phyloP scores from a whole-genome alignment of 2,113 vertebrate genomes.

The Aspidoscelis tigris region DNA sequence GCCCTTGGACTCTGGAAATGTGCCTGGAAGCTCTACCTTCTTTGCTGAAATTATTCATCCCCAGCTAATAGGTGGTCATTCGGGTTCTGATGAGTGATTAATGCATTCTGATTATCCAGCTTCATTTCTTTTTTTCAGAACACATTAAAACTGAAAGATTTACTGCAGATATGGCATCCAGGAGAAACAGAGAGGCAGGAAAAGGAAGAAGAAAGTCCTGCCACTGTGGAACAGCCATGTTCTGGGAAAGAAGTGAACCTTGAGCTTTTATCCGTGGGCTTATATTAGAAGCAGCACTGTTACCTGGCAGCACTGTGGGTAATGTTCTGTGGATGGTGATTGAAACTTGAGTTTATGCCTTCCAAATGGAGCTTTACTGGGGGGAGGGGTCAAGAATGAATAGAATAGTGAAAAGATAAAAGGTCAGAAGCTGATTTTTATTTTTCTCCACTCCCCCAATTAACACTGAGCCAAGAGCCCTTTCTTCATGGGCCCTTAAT shows the following conservation, averaged over 20 bases:
- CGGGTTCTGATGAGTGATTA: conserved; percentile 20
- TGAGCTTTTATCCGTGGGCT: neutral
- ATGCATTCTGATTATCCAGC: conserved; percentile 25
- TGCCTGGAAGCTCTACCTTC: neutral
- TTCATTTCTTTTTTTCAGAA: conserved; percentile 37
- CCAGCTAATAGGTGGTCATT: conserved; percentile 13
- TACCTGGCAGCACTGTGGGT: too few relatives aligned
- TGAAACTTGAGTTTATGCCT: too few relatives aligned
- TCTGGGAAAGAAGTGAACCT: neutral
- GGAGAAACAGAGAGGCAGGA: neutral
- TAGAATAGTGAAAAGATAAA: too few relatives aligned
- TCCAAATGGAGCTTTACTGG: too few relatives aligned
- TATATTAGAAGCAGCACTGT: neutral
- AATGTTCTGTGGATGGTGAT: too few relatives aligned
- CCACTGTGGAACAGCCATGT: neutral
- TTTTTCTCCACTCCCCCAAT: too few relatives aligned
- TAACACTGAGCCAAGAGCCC: too few relatives aligned
- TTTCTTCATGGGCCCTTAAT: too few relatives aligned
- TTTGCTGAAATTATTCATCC: conserved; percentile 26
- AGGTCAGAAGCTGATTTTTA: too few relatives aligned
- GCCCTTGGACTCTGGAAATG: conserved; percentile 15
- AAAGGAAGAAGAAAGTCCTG: neutral
- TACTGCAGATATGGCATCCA: conserved; percentile 1
- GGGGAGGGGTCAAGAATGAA: too few relatives aligned
- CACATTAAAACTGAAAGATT: conserved; percentile 28